phyloP scores from a whole-genome alignment of 2,888 invertebrate species.

The Galerucella nymphaeae region DNA sequence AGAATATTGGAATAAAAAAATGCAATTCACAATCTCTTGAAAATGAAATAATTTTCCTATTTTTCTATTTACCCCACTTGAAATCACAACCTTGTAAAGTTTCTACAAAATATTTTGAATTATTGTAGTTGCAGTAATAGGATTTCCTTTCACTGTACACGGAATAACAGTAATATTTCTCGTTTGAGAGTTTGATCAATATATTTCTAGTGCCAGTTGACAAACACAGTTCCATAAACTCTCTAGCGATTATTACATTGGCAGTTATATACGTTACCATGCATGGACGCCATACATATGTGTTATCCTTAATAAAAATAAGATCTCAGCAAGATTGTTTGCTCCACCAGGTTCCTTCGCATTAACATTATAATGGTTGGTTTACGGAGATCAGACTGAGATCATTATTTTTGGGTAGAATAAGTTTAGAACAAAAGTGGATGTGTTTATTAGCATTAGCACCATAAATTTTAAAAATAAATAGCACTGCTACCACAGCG shows the following conservation, averaged over 20 bases:
- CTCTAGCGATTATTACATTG: slow-evolving; percentile 16
- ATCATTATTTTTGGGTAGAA: no score
- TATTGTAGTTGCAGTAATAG: slow-evolving; percentile 25
- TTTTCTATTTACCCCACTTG: no score
- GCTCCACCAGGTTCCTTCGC: neutral
- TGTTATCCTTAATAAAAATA: slow-evolving; percentile 6
- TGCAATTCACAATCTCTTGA: no score
- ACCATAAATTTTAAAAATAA: no score
- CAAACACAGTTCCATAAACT: slow-evolving; percentile 28
- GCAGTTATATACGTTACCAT: slow-evolving; percentile 16
- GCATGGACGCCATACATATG: slow-evolving; percentile 1
- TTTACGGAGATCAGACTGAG: no score
- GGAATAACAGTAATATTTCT: slow-evolving; percentile 31
- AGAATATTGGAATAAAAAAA: no score
- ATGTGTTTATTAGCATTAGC: no score
- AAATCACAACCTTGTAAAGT: neutral
- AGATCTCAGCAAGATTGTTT: neutral
- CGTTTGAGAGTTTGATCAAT: slow-evolving; percentile 35
- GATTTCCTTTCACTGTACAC: slow-evolving; percentile 29
- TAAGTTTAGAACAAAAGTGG: no score
- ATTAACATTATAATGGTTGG: neutral
- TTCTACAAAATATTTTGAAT: slow-evolving; percentile 5
- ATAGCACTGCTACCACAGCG: no score
- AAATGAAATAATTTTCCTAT: no score
- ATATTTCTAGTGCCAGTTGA: slow-evolving; percentile 30